Conservation (phyloP, 1,140 invertebrate species). For the Andrena cerasifolii region DNA sequence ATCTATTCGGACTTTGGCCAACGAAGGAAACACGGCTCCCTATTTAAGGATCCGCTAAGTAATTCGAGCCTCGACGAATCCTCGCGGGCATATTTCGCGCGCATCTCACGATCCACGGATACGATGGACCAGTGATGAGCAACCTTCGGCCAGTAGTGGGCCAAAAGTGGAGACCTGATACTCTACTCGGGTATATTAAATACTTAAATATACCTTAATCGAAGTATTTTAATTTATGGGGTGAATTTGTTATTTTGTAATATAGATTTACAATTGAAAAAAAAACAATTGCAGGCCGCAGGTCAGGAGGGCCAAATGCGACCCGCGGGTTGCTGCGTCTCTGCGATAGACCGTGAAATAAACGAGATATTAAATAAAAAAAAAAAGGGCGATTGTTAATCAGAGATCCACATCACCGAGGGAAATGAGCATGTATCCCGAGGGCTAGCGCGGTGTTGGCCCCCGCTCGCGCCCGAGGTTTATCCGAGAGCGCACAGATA, state of each 20-base stretch:
- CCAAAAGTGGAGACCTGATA: too few relatives aligned
- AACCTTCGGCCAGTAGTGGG: too few relatives aligned
- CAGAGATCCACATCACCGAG: slow-evolving; percentile 21
- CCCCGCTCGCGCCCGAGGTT: slow-evolving; percentile 50
- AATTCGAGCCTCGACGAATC: neutral
- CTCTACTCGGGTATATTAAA: too few relatives aligned
- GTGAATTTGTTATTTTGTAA: too few relatives aligned
- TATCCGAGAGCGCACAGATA: slow-evolving; percentile 53
- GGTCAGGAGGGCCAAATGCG: too few relatives aligned
- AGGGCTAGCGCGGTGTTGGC: too few relatives aligned
- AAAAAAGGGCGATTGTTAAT: neutral
- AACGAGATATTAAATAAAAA: neutral
- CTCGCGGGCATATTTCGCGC: slow-evolving; percentile 1
- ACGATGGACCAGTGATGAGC: neutral
- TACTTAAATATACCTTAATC: too few relatives aligned
- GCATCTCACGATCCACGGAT: neutral
- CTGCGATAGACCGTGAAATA: neutral
- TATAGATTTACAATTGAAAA: too few relatives aligned
- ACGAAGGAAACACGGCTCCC: neutral
- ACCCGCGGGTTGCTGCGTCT: too few relatives aligned
- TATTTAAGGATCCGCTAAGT: too few relatives aligned
- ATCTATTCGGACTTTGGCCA: slow-evolving; percentile 8
- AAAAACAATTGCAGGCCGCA: too few relatives aligned
- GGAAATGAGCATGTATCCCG: neutral
- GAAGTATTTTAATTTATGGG: too few relatives aligned